Base-by-base conservation (phyloP, 2,113 vertebrate genomes). In the Eulacestoma nigropectus region DNA sequence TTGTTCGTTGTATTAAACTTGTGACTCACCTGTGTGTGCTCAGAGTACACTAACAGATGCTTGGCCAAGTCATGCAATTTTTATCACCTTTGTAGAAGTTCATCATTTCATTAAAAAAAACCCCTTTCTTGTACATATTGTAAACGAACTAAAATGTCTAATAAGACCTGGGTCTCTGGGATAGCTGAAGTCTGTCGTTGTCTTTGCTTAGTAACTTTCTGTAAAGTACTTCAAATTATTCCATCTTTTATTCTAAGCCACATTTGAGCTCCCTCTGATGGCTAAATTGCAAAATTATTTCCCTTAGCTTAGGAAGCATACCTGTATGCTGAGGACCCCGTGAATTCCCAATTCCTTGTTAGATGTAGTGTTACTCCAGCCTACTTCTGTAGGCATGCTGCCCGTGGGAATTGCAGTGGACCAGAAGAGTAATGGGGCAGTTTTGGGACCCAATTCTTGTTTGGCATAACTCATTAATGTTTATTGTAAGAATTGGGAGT, bases 191-290 rank as follows among this genome's bases (percentile, higher is more conserved):
- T 79, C 32, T 37, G 16, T 25, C 6, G 3, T 62, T 73, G 35
- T 35, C 56, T 79, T 87, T 85, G 29, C 78, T 89, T 76, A 32
- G 27, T 70, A 65, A 46, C 53, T 89, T 87, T 46, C 33, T 9
- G 7, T 74, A 25, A 68, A 72, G 52, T 29, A 27, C 53, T 73
- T 82, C 37, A n/a, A 47, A 73, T 52, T n/a, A 74, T 62, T 81
- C 16, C 10, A 2, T 37, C 19, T 1, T 59, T 76, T 72, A 70
- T 91, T 68, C 42, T 89, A 44, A 89, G 82, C 50, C 79, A 72
- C 20, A 6, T 85, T 6, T 42, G 93, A 95, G 90, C 96, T 93
- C 96, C 95, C 93, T 91, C 95, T 96, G 65, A 95, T 97, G 97
- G 93, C 35, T 80, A 81, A 74, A 56, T 21, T 50, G 78, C 62